Percentiles rank a stretch among this genome's conserved stretches.
phyloP scores from a whole-genome alignment of 2,113 vertebrate species.

The Lepisosteus oculatus region DNA sequence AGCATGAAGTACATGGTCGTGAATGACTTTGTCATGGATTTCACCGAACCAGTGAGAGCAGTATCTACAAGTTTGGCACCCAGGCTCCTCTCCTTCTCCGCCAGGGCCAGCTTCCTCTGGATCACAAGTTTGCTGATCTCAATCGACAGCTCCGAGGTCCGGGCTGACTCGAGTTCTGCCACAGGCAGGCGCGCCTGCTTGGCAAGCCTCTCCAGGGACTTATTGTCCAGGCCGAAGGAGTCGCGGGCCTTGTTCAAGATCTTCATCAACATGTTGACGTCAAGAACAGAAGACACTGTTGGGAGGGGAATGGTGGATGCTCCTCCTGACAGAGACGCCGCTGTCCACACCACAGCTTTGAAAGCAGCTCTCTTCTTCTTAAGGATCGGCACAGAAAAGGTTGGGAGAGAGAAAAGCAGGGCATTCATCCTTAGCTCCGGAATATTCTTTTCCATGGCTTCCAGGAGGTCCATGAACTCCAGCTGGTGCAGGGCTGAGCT shows the following conservation, averaged over 20 bases:
- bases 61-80: constrained; percentile 50
- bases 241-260: constrained; percentile 55
- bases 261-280: constrained; percentile 48
- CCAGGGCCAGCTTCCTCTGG: constrained; percentile 46
- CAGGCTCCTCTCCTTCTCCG: constrained; percentile 46
- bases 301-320: constrained; percentile 59
- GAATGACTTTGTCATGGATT: constrained; percentile 54
- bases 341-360: constrained; percentile 59
- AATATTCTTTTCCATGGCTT: constrained; percentile 49
- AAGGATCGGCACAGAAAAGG: constrained; percentile 42
- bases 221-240: constrained; percentile 55
- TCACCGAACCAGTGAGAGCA: constrained; percentile 55
- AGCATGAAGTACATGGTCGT: constrained; percentile 49
- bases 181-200: constrained; percentile 33
- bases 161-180: constrained; percentile 40
- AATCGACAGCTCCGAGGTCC: constrained; percentile 48
- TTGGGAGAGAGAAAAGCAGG: constrained; percentile 54
- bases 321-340: constrained; percentile 60
- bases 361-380: constrained; percentile 59
- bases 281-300: constrained; percentile 62
- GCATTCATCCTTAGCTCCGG: constrained; percentile 57
- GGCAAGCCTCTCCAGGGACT: constrained; percentile 52
- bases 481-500: constrained; percentile 46
- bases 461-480: constrained; percentile 54
- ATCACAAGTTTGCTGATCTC: constrained; percentile 58